Percentiles rank a stretch among this genome's conserved stretches.
Conservation (phyloP, 2,888 invertebrate species). For the Encarsia formosa region DNA sequence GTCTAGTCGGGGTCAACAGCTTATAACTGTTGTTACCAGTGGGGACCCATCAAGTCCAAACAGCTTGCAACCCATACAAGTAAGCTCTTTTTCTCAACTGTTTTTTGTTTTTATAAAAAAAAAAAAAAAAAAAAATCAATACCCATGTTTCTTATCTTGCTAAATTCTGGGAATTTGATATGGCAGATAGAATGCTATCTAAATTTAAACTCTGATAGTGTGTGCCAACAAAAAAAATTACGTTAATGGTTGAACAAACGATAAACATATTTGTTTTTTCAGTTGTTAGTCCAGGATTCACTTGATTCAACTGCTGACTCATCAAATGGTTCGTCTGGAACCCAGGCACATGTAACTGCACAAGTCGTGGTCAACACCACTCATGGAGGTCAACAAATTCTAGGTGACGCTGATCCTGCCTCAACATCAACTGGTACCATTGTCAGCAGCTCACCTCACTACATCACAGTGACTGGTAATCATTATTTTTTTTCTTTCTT, state of each 20-base stretch:
- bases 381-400: conserved; percentile 52
- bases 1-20: conserved; percentile 45
- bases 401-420: conserved; percentile 54
- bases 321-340: conserved; percentile 58
- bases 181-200: too few species aligned
- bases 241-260: too few species aligned
- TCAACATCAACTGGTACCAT: conserved; percentile 53
- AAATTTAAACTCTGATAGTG: too few species aligned
- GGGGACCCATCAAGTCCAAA: conserved; percentile 49
- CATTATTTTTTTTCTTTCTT: not conserved
- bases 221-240: too few species aligned
- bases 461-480: conserved; percentile 70
- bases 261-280: conserved; percentile 20
- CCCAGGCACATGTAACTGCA: conserved; percentile 51
- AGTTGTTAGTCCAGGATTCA: conserved; percentile 50
- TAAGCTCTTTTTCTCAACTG: conserved; percentile 30
- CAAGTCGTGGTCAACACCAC: conserved; percentile 52
- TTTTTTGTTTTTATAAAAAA: not conserved
- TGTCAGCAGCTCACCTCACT: conserved; percentile 56
- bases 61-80: conserved; percentile 49
- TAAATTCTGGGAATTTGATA: conserved; percentile 16
- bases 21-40: conserved; percentile 48
- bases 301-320: conserved; percentile 58
- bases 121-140: conserved; percentile 21
- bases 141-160: conserved; percentile 10